These are phyloP conservation scores for Mustelus asterias DNA, from an alignment of 2,113 vertebrate species.

Conservation along the genomic window DNA sequence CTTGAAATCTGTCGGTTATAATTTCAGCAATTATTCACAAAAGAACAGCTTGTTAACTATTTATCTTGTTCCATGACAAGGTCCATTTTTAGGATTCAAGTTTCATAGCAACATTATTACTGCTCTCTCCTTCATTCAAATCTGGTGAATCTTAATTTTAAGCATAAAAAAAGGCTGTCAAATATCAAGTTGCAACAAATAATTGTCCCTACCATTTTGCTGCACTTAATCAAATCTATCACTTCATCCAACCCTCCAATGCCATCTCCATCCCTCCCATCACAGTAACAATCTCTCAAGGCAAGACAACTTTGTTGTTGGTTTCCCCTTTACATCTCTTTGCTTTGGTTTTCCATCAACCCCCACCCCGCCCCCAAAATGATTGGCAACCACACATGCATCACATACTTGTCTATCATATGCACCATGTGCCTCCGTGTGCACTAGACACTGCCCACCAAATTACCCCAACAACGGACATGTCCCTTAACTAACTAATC, in stretches of 20 bases:
- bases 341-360: not conserved
- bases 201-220: not conserved
- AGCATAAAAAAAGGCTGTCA: not conserved
- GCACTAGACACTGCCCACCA: not conserved
- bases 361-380: not conserved
- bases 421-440: not conserved
- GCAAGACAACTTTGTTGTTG: not conserved
- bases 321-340: not conserved
- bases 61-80: too few relatives aligned
- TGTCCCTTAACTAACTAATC: not conserved
- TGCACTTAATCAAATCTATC: not conserved
- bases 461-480: too few relatives aligned
- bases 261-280: not conserved
- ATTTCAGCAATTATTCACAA: too few relatives aligned
- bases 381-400: not conserved
- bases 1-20: too few relatives aligned
- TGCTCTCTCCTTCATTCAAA: not conserved
- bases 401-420: not conserved
- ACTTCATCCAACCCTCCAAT: not conserved
- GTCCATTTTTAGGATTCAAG: too few relatives aligned
- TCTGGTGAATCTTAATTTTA: not conserved
- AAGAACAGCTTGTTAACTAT: too few relatives aligned
- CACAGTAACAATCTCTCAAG: not conserved
- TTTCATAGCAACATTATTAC: too few relatives aligned
- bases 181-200: not conserved